A percentile compares a stretch with the other conserved stretches of the same genome.
These are phyloP conservation scores for Cybosia mesomella DNA, from an alignment of 2,888 invertebrate genomes.

Conservation along the genomic window DNA sequence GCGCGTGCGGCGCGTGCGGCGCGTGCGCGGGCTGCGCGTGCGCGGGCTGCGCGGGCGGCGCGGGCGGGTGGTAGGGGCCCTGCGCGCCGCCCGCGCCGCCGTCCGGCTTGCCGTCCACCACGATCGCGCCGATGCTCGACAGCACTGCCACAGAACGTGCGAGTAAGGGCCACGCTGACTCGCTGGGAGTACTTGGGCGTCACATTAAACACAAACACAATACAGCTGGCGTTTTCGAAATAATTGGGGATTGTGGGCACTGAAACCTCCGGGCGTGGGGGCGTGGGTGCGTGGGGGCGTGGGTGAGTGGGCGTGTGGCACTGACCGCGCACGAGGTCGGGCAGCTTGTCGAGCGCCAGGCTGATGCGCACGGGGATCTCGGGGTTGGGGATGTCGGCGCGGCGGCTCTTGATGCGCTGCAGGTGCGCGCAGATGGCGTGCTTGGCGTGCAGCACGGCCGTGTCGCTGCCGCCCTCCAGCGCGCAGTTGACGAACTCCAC, in stretches of 20 bases:
- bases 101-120: slow-evolving; percentile 94
- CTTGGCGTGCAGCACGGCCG: slow-evolving; percentile 94
- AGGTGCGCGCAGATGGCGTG: slow-evolving; percentile 90
- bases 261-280: too few species aligned
- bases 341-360: slow-evolving; percentile 92
- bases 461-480: slow-evolving; percentile 92
- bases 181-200: too few species aligned
- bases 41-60: slow-evolving; percentile 34
- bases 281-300: neutral
- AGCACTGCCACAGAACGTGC: slow-evolving; percentile 84
- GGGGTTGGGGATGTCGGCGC: slow-evolving; percentile 96
- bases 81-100: slow-evolving; percentile 60
- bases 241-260: too few species aligned
- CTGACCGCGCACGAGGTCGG: slow-evolving; percentile 91
- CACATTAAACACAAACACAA: too few species aligned
- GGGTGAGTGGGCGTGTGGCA: neutral
- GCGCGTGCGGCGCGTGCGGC: slow-evolving; percentile 50
- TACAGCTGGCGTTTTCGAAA: too few species aligned
- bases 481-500: slow-evolving; percentile 94
- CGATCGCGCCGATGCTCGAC: slow-evolving; percentile 92
- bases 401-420: slow-evolving; percentile 92
- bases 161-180: neutral
- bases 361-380: slow-evolving; percentile 95
- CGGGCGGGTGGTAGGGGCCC: slow-evolving; percentile 71
- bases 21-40: slow-evolving; percentile 61